Conservation (phyloP, 2,888 invertebrate species). For the Apodemia zela region DNA sequence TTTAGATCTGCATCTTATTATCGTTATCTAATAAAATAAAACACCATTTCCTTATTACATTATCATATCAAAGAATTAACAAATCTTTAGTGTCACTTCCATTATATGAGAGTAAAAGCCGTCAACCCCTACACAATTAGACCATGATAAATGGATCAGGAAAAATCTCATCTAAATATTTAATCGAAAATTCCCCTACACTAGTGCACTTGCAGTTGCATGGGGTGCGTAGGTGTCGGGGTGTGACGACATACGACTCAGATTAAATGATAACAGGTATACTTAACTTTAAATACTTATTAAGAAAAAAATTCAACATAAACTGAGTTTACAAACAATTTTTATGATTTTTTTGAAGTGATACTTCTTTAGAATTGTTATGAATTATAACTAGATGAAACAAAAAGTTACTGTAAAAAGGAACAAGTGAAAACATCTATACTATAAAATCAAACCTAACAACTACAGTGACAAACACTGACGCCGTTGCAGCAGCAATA, state of each 20-base stretch:
- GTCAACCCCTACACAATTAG: slow-evolving; percentile 63
- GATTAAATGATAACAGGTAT: background rate
- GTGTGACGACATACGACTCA: background rate
- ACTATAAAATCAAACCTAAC: too few species aligned
- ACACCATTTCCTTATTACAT: slow-evolving; percentile 47
- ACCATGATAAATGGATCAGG: slow-evolving; percentile 76
- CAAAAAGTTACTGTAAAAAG: too few species aligned
- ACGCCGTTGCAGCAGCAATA: too few species aligned
- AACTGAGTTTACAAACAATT: too few species aligned
- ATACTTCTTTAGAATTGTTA: too few species aligned
- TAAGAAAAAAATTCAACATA: too few species aligned
- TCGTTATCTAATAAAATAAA: slow-evolving; percentile 28
- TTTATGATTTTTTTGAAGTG: too few species aligned
- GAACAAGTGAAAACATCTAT: too few species aligned
- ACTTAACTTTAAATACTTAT: background rate
- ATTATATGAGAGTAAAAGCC: slow-evolving; percentile 51
- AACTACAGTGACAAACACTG: too few species aligned
- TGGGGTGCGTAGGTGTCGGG: slow-evolving; percentile 23
- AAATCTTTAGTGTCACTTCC: slow-evolving; percentile 45
- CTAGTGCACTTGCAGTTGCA: slow-evolving; percentile 39
- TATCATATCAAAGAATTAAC: slow-evolving; percentile 72
- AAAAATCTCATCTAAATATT: slow-evolving; percentile 80
- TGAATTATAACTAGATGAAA: too few species aligned
- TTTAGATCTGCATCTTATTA: background rate
- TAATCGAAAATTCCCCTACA: slow-evolving; percentile 75